Evolutionary conservation across 2,113 vertebrate species (phyloP).

Genomic region (Brachyhypopomus gauderio): DNA sequence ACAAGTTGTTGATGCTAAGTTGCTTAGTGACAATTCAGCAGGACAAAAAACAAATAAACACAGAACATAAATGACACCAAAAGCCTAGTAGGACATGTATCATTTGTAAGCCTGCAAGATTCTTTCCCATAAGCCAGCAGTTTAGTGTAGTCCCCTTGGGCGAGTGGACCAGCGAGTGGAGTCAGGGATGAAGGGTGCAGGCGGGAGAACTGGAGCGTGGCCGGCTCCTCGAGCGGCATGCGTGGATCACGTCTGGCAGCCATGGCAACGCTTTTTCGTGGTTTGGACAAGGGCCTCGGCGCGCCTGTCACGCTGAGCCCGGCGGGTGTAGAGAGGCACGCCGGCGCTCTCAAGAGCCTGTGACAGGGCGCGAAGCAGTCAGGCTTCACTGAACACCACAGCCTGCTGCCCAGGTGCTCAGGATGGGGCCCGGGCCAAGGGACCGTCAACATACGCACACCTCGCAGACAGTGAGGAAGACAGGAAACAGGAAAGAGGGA

Average conservation of each 20-base stretch:
- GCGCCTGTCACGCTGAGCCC: slow-evolving; percentile 46
- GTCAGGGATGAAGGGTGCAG: not conserved
- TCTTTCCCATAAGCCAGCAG: not conserved
- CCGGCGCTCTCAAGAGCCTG: slow-evolving; percentile 33
- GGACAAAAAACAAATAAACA: not conserved
- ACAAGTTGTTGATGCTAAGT: too few relatives aligned
- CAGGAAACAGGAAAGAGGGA: slow-evolving; percentile 57
- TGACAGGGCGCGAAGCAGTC: slow-evolving; percentile 37
- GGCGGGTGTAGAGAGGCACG: slow-evolving; percentile 38
- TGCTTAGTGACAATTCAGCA: not conserved
- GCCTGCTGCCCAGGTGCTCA: slow-evolving; percentile 57
- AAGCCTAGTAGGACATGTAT: not conserved
- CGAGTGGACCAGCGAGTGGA: not conserved
- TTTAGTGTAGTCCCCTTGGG: not conserved
- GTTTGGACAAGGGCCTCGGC: slow-evolving; percentile 41
- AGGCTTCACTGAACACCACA: slow-evolving; percentile 38
- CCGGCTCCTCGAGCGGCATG: slow-evolving; percentile 7
- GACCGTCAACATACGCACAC: slow-evolving; percentile 62
- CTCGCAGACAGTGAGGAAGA: slow-evolving; percentile 56
- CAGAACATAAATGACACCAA: not conserved
- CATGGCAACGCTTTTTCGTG: slow-evolving; percentile 35
- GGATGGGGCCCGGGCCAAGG: slow-evolving; percentile 59
- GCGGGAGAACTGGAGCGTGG: slow-evolving; percentile 13
- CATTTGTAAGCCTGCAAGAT: not conserved
- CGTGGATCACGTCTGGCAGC: slow-evolving; percentile 34